phyloP scores from a whole-genome alignment of 2,888 invertebrate species.

The Nymphalis c-album region DNA sequence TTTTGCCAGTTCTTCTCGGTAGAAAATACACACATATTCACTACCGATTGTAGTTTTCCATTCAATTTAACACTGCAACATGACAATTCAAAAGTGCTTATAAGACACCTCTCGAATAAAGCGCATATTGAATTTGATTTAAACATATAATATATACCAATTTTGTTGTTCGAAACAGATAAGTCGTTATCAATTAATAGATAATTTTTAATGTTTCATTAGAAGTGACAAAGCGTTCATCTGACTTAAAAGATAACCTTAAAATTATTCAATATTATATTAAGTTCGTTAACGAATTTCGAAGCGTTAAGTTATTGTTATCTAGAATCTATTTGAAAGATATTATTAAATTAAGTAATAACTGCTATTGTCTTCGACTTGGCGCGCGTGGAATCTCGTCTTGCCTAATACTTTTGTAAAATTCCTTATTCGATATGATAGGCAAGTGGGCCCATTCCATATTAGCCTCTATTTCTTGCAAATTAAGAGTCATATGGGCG shows the following conservation, averaged over 20 bases:
- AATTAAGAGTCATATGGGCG: background rate
- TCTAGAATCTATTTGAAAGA: constrained; percentile 31
- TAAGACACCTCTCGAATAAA: too few species aligned
- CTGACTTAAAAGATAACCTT: constrained; percentile 13
- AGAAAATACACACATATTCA: too few species aligned
- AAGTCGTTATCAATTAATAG: background rate
- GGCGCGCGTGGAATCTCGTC: constrained; percentile 31
- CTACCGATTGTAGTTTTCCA: too few species aligned
- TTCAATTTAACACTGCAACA: too few species aligned
- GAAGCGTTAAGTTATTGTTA: constrained; percentile 17
- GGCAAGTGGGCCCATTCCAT: background rate
- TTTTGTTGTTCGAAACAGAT: constrained; percentile 5
- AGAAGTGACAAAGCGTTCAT: constrained; percentile 16
- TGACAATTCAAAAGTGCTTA: too few species aligned
- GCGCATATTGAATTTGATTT: too few species aligned
- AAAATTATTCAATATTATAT: constrained; percentile 13
- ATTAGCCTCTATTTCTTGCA: constrained; percentile 6
- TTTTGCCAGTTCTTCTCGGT: too few species aligned
- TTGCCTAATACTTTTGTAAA: constrained; percentile 36
- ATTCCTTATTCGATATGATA: constrained; percentile 27
- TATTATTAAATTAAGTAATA: constrained; percentile 38
- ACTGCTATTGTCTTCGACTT: constrained; percentile 30
- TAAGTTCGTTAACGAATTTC: constrained; percentile 21
- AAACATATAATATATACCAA: too few species aligned
- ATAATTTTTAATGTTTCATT: constrained; percentile 23